Conservation (phyloP, 2,113 vertebrate genomes). For the Corythornis madagascariensis region DNA sequence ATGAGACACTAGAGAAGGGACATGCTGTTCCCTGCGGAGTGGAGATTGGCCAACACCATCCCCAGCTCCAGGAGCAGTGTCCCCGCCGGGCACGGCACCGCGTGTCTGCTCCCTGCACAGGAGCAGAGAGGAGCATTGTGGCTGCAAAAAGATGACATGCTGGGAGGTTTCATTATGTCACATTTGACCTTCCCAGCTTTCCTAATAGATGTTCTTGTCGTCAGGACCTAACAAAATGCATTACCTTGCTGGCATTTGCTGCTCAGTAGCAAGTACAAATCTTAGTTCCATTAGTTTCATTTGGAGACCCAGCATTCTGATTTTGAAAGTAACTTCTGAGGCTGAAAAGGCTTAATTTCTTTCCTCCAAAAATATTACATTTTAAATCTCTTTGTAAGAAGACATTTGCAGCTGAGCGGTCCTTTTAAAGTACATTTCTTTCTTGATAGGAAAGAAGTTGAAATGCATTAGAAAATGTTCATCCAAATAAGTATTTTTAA, state of each 20-base stretch:
- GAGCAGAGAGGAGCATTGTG: background rate
- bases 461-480: constrained; percentile 1
- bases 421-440: background rate
- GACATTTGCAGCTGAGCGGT: constrained; percentile 10
- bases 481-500: background rate
- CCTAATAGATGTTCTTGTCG: background rate
- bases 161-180: background rate
- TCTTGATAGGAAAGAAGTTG: background rate
- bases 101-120: background rate
- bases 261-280: constrained; percentile 7
- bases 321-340: background rate
- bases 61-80: accelerated
- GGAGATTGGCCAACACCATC: accelerated
- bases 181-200: background rate
- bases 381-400: constrained; percentile 20
- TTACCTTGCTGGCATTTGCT: constrained; percentile 2
- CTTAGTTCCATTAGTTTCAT: background rate
- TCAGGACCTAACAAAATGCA: background rate
- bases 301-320: background rate
- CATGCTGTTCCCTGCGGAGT: background rate
- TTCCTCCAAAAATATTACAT: background rate
- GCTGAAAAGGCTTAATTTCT: constrained; percentile 13
- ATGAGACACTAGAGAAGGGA: background rate
- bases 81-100: accelerated
- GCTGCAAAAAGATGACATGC: background rate